Conservation (phyloP, 35 echinoderm and acorn worm genomes). For the Hemicentrotus pulcherrimus region DNA sequence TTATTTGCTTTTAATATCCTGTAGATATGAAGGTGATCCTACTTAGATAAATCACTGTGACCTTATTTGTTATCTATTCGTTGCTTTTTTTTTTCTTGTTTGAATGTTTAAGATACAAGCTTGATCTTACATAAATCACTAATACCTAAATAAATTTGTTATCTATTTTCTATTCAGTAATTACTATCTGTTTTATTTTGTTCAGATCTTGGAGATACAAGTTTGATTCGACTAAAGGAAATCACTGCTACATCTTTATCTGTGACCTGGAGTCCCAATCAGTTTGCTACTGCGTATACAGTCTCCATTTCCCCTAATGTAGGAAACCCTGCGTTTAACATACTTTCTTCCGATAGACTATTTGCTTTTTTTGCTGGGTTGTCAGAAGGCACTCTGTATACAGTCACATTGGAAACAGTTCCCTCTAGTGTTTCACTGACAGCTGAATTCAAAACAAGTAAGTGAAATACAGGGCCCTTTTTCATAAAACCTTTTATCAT, state of each 20-base stretch:
- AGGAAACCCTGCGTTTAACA: neutral
- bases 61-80: neutral
- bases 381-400: neutral
- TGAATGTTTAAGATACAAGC: neutral
- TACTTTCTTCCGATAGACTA: neutral
- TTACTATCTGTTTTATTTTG: neutral
- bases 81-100: neutral
- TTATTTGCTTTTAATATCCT: too few relatives aligned
- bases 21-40: too few relatives aligned
- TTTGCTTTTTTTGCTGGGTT: neutral
- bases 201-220: neutral
- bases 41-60: neutral
- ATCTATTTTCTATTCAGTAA: neutral
- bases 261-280: neutral
- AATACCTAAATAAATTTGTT: neutral
- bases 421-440: neutral
- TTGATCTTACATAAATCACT: neutral
- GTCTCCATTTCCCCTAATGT: neutral
- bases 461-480: neutral
- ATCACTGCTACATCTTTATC: neutral
- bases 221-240: neutral
- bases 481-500: too few relatives aligned
- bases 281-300: neutral
- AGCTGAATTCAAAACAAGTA: constrained; percentile 9
- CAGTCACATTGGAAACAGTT: neutral